A percentile compares a stretch with the other conserved stretches of the same genome.
Conservation (phyloP, 1,140 invertebrate genomes). For the Ridgeia piscesae region DNA sequence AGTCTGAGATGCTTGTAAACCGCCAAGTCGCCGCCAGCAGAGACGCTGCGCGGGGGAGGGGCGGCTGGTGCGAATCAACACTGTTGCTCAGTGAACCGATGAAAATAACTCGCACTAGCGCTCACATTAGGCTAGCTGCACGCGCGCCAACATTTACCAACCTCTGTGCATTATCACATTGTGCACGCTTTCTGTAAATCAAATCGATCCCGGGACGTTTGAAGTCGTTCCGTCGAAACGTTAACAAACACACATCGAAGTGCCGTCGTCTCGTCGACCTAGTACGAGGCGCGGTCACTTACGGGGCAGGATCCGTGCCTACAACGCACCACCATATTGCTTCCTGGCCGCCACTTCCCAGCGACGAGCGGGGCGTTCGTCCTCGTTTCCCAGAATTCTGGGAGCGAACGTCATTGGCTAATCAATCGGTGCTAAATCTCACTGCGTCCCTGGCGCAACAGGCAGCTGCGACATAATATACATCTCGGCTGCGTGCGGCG, state of each 20-base stretch:
- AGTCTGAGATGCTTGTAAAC: neutral
- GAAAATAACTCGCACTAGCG: neutral
- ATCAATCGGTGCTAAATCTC: neutral
- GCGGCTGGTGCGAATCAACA: neutral
- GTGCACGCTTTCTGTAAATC: neutral
- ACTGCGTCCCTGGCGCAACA: neutral
- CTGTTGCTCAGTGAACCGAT: neutral
- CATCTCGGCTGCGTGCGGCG: neutral
- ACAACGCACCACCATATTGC: neutral
- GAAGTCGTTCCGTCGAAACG: neutral
- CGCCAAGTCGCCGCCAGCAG: neutral
- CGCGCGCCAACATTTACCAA: neutral
- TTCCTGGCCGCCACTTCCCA: neutral
- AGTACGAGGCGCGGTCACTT: neutral
- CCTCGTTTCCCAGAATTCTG: neutral
- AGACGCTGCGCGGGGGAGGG: neutral
- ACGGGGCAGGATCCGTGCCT: neutral
- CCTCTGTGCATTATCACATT: neutral
- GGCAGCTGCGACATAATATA: neutral
- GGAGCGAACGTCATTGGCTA: conserved; percentile 3
- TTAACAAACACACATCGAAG: neutral
- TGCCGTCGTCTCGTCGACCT: neutral
- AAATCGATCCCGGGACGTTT: neutral
- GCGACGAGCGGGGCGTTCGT: neutral
- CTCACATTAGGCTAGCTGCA: neutral